Evolutionary conservation across 2,113 vertebrate species (phyloP).

Genomic region (Blennius ocellaris): DNA sequence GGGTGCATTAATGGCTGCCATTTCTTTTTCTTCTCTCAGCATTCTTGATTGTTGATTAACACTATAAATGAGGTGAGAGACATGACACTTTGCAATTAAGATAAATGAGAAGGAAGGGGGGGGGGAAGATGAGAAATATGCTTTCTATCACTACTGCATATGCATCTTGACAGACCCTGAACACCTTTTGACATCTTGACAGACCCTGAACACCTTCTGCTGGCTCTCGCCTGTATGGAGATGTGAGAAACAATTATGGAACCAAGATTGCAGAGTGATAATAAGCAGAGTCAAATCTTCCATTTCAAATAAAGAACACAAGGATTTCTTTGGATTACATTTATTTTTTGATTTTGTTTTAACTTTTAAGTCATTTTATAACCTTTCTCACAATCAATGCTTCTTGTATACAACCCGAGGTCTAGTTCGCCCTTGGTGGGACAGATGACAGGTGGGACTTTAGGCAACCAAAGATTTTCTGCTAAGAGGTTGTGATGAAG

Average conservation of each 20-base stretch:
- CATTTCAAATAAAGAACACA: no score
- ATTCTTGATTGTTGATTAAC: constrained; percentile 28
- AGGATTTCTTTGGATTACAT: no score
- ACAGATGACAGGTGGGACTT: no score
- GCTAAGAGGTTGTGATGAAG: no score
- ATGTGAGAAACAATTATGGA: no score
- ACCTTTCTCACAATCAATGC: no score
- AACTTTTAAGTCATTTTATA: no score
- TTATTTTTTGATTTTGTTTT: no score
- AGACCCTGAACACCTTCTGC: no score
- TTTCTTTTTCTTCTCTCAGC: neutral
- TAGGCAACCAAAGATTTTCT: no score
- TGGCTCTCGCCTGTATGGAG: neutral
- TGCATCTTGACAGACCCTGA: neutral
- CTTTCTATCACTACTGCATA: neutral
- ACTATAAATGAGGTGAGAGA: constrained; percentile 30
- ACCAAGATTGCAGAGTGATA: neutral
- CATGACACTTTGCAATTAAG: neutral
- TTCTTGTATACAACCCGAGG: no score
- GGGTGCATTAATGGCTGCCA: constrained; percentile 35
- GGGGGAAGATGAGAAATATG: neutral
- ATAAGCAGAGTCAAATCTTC: constrained; percentile 5
- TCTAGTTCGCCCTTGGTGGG: no score
- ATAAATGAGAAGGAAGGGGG: constrained; percentile 24
- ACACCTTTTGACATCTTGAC: neutral